These are phyloP conservation scores for Cygnus atratus DNA, from an alignment of 2,113 vertebrate genomes.

Conservation along the genomic window DNA sequence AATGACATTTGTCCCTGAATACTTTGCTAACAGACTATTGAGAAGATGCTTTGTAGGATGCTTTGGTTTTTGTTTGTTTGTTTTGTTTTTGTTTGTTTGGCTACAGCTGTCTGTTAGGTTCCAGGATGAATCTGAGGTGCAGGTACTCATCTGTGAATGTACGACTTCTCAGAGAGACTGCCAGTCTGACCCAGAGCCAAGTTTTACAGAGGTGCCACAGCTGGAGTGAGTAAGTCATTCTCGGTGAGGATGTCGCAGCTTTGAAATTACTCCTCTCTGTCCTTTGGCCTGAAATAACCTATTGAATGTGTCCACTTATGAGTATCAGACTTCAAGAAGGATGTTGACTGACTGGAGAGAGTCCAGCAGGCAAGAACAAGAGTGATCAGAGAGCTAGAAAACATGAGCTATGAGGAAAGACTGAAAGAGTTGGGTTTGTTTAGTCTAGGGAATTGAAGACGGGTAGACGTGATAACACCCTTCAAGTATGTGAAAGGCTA, in stretches of 20 bases:
- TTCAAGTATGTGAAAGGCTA: slow-evolving; percentile 15
- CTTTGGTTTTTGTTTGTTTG: not conserved
- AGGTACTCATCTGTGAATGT: not conserved
- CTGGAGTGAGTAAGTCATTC: not conserved
- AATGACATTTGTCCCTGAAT: not conserved
- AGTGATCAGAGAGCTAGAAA: slow-evolving; percentile 18
- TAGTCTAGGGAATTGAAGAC: slow-evolving; percentile 26
- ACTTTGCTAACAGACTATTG: not conserved
- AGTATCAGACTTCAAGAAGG: not conserved
- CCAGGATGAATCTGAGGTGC: not conserved
- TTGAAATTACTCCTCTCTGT: not conserved
- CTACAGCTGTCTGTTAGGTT: not conserved
- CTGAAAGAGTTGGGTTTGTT: slow-evolving; percentile 25
- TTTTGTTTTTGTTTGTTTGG: not conserved
- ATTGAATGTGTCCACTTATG: not conserved
- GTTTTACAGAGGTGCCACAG: not conserved
- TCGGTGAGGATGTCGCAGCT: not conserved
- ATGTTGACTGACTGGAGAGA: slow-evolving; percentile 32
- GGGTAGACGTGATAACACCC: not conserved
- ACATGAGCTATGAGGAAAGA: slow-evolving; percentile 27
- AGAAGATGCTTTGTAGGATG: not conserved
- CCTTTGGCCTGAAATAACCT: not conserved
- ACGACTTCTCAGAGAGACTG: not conserved
- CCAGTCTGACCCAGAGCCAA: not conserved
- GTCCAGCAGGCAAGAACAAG: not conserved